phyloP scores from a whole-genome alignment of 1,140 invertebrate genomes.

The Diorhabda elongata region DNA sequence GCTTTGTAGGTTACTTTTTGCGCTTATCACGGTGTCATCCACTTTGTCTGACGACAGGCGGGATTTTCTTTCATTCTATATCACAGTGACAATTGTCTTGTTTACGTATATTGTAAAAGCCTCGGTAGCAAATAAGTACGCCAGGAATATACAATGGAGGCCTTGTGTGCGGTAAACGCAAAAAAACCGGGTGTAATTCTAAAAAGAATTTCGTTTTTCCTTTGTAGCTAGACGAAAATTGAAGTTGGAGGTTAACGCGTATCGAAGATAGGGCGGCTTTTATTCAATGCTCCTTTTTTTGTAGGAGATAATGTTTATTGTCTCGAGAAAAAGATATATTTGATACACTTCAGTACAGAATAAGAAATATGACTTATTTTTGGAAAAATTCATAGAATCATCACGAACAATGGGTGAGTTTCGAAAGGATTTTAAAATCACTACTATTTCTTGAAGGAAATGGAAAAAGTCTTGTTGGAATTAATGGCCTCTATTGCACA shows the following conservation, averaged over 20 bases:
- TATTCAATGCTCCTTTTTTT: too few species aligned
- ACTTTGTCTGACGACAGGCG: constrained; percentile 1
- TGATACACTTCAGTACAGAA: too few species aligned
- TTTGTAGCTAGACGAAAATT: background rate
- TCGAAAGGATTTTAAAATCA: too few species aligned
- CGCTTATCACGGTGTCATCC: constrained; percentile 1
- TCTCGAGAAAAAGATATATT: too few species aligned
- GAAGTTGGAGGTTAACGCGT: background rate
- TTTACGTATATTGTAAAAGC: background rate
- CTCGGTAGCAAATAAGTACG: background rate
- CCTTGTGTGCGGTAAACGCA: background rate
- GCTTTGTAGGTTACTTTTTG: background rate
- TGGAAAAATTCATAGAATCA: too few species aligned
- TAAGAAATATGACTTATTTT: too few species aligned
- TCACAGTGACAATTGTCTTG: background rate
- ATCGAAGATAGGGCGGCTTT: too few species aligned
- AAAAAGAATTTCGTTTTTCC: constrained; percentile 1
- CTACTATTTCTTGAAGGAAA: too few species aligned
- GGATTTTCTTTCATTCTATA: constrained; percentile 2
- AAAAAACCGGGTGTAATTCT: background rate
- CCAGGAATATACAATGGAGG: background rate
- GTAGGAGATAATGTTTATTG: too few species aligned
- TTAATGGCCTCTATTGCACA: too few species aligned
- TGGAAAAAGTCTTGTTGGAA: too few species aligned
- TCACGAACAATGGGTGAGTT: too few species aligned